phyloP scores from a whole-genome alignment of 92 coral and sea anemone genomes.

The Actinernus sp. region DNA sequence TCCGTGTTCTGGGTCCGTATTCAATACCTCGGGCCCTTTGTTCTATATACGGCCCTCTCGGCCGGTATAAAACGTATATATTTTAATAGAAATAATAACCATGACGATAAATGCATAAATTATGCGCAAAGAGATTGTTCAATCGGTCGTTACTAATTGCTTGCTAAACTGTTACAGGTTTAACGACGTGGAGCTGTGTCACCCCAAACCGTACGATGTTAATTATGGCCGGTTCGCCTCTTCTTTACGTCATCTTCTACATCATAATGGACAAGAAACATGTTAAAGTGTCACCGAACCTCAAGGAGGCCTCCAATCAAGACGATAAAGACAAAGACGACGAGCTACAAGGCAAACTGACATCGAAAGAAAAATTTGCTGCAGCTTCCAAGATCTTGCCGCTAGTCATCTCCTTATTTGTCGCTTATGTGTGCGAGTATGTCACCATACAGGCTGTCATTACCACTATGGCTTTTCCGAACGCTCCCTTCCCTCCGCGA shows the following conservation, averaged over 20 bases:
- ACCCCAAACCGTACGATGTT: conserved; percentile 83
- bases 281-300: not conserved
- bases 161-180: conserved; percentile 25
- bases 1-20: no score
- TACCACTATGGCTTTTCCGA: conserved; percentile 93
- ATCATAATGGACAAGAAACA: conserved; percentile 85
- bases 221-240: conserved; percentile 89
- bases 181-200: conserved; percentile 87
- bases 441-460: conserved; percentile 85
- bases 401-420: conserved; percentile 74
- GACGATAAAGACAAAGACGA: not conserved
- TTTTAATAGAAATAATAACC: no score
- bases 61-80: no score
- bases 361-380: conserved; percentile 81
- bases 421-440: conserved; percentile 87
- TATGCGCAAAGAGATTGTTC: no score
- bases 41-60: no score
- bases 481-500: conserved; percentile 89
- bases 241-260: conserved; percentile 74
- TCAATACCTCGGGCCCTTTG: no score
- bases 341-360: not conserved
- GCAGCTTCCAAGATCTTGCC: conserved; percentile 66
- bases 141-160: not conserved
- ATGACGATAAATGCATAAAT: no score
- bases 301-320: not conserved